Conservation (phyloP, 2,888 invertebrate genomes). For the Mactromeris polynyma region DNA sequence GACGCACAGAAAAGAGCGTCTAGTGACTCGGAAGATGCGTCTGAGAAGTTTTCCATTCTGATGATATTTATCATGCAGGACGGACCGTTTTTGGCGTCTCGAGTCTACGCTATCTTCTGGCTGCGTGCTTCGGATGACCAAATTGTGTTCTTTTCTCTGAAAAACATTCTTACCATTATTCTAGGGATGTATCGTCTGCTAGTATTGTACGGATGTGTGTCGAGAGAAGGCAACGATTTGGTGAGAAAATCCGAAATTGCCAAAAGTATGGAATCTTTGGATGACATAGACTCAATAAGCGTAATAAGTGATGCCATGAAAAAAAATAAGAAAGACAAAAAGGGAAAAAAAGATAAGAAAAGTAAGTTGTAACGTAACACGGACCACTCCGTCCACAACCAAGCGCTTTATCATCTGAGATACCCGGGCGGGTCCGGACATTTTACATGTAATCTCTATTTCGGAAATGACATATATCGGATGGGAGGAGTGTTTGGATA, state of each 20-base stretch:
- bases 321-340: no score
- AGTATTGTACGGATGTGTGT: constrained; percentile 56
- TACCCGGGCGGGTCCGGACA: no score
- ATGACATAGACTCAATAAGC: no score
- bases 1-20: neutral
- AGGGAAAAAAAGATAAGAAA: no score
- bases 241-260: constrained; percentile 61
- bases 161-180: constrained; percentile 61
- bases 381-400: no score
- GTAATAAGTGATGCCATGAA: no score
- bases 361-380: no score
- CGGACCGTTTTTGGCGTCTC: constrained; percentile 58
- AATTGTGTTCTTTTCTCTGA: constrained; percentile 64
- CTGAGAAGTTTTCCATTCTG: constrained; percentile 60
- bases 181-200: constrained; percentile 59
- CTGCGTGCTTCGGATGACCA: constrained; percentile 43
- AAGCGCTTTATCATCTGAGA: no score
- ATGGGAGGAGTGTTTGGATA: no score
- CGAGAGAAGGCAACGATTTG: constrained; percentile 65
- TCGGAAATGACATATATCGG: no score
- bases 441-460: no score
- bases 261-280: constrained; percentile 54
- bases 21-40: constrained; percentile 39
- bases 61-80: constrained; percentile 72
- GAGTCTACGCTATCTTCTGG: constrained; percentile 53